A percentile compares a stretch with the other conserved stretches of the same genome.
Conservation (phyloP, 2,888 invertebrate genomes). For the Nemotelus nigrinus region DNA sequence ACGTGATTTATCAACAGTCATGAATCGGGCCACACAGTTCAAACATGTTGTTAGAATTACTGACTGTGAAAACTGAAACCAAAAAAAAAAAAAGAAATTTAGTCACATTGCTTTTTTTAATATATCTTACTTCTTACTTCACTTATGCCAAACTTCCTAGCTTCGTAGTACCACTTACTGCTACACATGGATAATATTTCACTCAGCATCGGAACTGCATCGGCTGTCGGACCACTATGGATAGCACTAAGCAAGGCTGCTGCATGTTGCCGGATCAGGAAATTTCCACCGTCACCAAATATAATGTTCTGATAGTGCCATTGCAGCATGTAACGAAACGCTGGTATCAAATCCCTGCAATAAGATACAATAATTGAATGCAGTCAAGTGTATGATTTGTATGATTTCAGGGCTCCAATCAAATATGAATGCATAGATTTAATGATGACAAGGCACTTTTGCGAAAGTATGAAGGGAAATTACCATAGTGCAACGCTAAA, state of each 20-base stretch:
- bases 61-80: slow-evolving; percentile 61
- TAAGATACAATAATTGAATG: slow-evolving; percentile 43
- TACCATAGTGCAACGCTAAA: too few relatives aligned
- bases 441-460: not conserved
- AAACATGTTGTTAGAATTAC: slow-evolving; percentile 59
- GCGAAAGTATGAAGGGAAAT: not conserved
- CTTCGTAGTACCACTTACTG: slow-evolving; percentile 62
- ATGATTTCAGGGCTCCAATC: too few relatives aligned
- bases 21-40: slow-evolving; percentile 58
- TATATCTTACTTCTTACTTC: slow-evolving; percentile 56
- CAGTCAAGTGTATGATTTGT: not conserved
- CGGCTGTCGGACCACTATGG: slow-evolving; percentile 54
- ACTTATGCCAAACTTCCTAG: slow-evolving; percentile 56
- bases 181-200: slow-evolving; percentile 61
- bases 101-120: not conserved
- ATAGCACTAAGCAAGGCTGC: slow-evolving; percentile 60
- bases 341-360: slow-evolving; percentile 60
- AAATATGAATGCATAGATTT: slow-evolving; percentile 8
- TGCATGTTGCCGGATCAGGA: slow-evolving; percentile 63
- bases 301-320: slow-evolving; percentile 63
- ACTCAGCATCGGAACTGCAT: slow-evolving; percentile 51
- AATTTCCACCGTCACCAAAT: slow-evolving; percentile 61
- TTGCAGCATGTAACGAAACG: slow-evolving; percentile 62
- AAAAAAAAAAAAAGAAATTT: slow-evolving; percentile 7
- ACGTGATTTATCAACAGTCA: slow-evolving; percentile 53